Evolutionary conservation across 2,797 vertebrate genomes (phyloP).

Genomic region (Gila robusta): DNA sequence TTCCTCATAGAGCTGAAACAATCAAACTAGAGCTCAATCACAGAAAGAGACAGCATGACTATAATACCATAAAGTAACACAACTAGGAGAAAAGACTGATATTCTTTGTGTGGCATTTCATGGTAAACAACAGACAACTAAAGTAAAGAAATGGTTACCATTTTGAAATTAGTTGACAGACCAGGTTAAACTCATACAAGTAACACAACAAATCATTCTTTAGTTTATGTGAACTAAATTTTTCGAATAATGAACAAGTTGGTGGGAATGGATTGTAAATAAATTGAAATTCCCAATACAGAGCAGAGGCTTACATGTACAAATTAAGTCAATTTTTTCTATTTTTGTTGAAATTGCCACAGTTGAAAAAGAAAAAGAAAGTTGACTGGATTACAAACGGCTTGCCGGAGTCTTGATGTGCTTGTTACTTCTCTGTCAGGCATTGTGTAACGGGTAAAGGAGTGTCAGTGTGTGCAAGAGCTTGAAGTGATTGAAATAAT

Average conservation of each 20-base stretch:
- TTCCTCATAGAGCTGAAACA: constrained; percentile 48
- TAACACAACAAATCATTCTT: neutral
- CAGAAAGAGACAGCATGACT: constrained; percentile 37
- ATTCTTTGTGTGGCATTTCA: constrained; percentile 29
- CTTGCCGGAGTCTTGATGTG: constrained; percentile 12
- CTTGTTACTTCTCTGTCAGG: constrained; percentile 13
- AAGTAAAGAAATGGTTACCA: neutral
- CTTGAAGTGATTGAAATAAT: constrained; percentile 16
- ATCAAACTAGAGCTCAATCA: constrained; percentile 39
- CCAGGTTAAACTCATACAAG: neutral
- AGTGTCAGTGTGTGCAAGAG: constrained; percentile 13
- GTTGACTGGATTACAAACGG: neutral
- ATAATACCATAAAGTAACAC: constrained; percentile 38
- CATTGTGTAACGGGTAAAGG: neutral
- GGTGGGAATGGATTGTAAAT: neutral
- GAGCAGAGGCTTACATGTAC: neutral
- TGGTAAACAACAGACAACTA: constrained; percentile 16
- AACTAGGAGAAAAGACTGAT: constrained; percentile 20
- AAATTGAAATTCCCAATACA: neutral
- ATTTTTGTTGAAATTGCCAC: neutral
- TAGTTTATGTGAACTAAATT: neutral
- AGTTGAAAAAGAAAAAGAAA: constrained; percentile 1
- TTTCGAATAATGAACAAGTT: neutral
- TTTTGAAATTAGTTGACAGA: constrained; percentile 6
- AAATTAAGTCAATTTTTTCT: neutral